Conservation (phyloP, 2,113 vertebrate genomes). For the Tor tambroides region DNA sequence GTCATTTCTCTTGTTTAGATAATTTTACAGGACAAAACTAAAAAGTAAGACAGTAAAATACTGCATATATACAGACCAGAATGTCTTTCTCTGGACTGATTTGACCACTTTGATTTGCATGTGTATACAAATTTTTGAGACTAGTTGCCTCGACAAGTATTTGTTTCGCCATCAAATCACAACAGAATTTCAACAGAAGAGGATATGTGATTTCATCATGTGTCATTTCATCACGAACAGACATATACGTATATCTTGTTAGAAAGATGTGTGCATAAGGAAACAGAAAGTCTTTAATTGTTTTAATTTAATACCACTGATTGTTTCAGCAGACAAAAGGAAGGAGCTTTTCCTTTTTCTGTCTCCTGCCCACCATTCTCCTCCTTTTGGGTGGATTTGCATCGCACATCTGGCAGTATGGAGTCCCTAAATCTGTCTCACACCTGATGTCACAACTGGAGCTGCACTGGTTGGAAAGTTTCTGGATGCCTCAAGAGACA, state of each 20-base stretch:
- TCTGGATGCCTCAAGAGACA: slow-evolving; percentile 58
- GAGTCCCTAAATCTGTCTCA: slow-evolving; percentile 67
- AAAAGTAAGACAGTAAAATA: neutral
- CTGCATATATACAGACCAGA: neutral
- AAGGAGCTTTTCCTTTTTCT: slow-evolving; percentile 54
- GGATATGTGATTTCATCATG: neutral
- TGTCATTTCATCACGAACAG: neutral
- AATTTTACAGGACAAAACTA: too few relatives aligned
- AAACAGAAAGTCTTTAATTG: neutral
- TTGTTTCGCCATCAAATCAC: neutral
- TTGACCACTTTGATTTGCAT: neutral
- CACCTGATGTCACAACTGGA: slow-evolving; percentile 71
- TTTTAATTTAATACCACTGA: too few relatives aligned
- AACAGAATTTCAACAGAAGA: slow-evolving; percentile 20
- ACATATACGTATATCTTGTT: neutral
- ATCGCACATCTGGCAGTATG: slow-evolving; percentile 73
- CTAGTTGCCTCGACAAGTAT: neutral
- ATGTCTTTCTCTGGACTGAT: neutral
- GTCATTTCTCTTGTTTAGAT: too few relatives aligned
- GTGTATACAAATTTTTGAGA: neutral
- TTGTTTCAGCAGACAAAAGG: slow-evolving; percentile 56
- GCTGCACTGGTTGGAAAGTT: slow-evolving; percentile 69
- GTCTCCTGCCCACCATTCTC: slow-evolving; percentile 64
- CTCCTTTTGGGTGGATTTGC: slow-evolving; percentile 69
- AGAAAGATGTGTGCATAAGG: neutral